Evolutionary conservation across 2,797 vertebrate species (phyloP), one percentile per base, ranked within the genome.

Genomic region (Pristis pectinata): DNA sequence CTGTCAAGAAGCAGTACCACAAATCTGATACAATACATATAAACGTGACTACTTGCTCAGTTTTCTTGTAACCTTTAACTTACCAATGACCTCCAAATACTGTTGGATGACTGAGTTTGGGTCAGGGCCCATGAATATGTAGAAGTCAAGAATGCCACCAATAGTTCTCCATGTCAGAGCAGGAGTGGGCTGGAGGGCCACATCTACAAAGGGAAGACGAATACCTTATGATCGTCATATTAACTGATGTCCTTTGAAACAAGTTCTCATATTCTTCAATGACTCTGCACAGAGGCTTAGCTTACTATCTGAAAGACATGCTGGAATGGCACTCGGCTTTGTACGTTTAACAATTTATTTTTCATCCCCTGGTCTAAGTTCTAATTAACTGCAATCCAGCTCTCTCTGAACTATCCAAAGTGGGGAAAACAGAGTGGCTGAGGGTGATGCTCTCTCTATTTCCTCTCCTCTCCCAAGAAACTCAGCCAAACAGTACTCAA

Each of bases 101-200:
- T 99, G 98, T 94, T 96, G 97, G 94, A 98, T 96, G 37, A 99
- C 98, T 94, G 97, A 97, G 94, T 95, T 96, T 6, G 97, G 97
- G 83, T 96, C 95, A 0, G 97, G 96, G 4, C 98, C 98, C 49
- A 98, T 96, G 96, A 99, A 98, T 94, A 99, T 85, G 24, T 99
- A 99, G 91, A 98, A 97, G 96, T 99, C 98, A 72, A 99, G 96
- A 96, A 98, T 96, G 94, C 98, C 72, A 96, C 98, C 98, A 0
- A 98, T 98, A 0, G 98, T 98, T 5, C 98, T 97, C 98, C 98
- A 99, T 89, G 98, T 99, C 94, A 99, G 95, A 7, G 97, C 98
- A 0, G 98, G 98, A 9, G 97, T 96, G 0, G 98, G 98, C 96
- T 99, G 98, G 13, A 99, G 97, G 11, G 95, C 96, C 95, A 97